Base-by-base conservation (phyloP, 2,797 vertebrate species). In the Pelobates cultripes region DNA sequence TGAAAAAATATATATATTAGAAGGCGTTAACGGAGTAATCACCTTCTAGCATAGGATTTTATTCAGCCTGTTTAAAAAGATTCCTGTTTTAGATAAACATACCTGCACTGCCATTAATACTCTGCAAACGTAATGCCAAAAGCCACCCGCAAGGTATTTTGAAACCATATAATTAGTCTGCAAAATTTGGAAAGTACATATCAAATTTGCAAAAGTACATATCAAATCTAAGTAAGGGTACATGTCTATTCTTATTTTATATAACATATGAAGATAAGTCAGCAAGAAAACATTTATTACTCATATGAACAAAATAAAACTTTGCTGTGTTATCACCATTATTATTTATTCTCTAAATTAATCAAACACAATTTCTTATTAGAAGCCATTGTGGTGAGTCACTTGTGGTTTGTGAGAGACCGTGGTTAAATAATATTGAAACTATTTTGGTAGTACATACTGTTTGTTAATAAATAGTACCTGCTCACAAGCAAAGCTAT, bases 151-250 rank as follows among this genome's bases (percentile, higher is more conserved):
- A 83, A 88, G 78, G 87, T 79, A 79, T 43, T 7, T 73, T 71
- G 84, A 73, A 76, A 85, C 45, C 57, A 69, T 72, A 61, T 63
- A 77, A 71, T 83, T 90, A 88, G 47, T 86, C 87, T 13, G 4
- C 44, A 17, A 43, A 42, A 45, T n/a, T 72, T 15, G 80, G 0
- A 15, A 66, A 1, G 28, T 42, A 63, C 1, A 0, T 71, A 83
- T 86, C 57, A 78, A 77, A 84, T 83, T 57, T 43, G 28, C 28
- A 28, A 28, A 28, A 28, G 1, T 42, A 63, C 1, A 0, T 71
- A 83, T 86, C 57, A 78, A 77, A 84, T 83, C 61, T 43, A 47
- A 86, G 45, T 63, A 73, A 0, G 45, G 42, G 68, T 84, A 83
- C 14, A 73, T 40, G 13, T 75, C 55, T 68, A 1, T 51, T 78